Conservation (phyloP, 2,113 vertebrate genomes). For the Paradisaea rubra region DNA sequence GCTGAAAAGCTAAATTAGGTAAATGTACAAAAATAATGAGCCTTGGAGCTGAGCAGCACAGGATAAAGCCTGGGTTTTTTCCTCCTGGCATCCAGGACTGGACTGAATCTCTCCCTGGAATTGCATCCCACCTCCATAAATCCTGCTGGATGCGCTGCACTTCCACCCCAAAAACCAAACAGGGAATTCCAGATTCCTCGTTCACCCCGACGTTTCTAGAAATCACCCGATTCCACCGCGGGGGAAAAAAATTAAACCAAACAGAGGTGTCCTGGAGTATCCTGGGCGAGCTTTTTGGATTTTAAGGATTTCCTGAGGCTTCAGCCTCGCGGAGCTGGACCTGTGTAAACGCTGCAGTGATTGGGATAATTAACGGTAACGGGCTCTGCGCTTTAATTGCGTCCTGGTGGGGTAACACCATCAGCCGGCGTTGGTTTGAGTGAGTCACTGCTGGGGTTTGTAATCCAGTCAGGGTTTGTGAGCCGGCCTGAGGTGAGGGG, state of each 20-base stretch:
- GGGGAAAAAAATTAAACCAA: neutral
- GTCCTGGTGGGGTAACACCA: neutral
- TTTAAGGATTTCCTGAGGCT: neutral
- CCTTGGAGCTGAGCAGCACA: neutral
- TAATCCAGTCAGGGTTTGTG: neutral
- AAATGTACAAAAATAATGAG: neutral
- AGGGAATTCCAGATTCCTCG: neutral
- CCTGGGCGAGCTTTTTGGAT: rapidly evolving
- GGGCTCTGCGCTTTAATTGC: neutral
- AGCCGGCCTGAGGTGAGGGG: neutral
- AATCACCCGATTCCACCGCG: rapidly evolving
- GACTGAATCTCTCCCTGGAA: rapidly evolving
- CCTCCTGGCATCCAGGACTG: neutral
- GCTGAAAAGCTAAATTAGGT: neutral
- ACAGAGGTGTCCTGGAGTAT: rapidly evolving
- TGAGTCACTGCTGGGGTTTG: neutral
- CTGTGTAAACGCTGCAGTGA: rapidly evolving
- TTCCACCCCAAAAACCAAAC: neutral
- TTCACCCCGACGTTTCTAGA: rapidly evolving
- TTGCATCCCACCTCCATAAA: neutral
- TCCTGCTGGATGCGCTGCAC: rapidly evolving
- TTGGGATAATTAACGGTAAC: neutral
- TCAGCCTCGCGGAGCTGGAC: neutral
- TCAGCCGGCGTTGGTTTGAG: neutral
- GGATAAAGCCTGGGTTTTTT: neutral